Evolutionary conservation across 1,140 invertebrate genomes (phyloP), one percentile per base, ranked within the genome.

Genomic region (Drosophila albomicans): DNA sequence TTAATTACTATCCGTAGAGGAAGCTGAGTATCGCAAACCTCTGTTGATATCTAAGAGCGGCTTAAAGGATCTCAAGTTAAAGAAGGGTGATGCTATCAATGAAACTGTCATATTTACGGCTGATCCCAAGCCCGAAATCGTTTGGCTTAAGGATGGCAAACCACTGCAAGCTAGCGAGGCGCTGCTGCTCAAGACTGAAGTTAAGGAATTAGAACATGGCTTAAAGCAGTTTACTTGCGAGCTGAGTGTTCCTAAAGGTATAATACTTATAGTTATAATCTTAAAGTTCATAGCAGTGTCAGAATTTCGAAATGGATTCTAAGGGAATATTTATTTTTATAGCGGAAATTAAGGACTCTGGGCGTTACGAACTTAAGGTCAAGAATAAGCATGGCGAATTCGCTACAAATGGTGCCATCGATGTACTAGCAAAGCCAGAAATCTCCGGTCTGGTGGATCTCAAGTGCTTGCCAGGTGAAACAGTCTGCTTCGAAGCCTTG

Each of bases 71-170:
- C 79, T 88, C 41, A 89, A 90, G 38, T 54, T 82, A 96, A 63
- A 94, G 94, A 79, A 95, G 95, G 58, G 95, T 95, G 41, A 94
- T 94, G 76, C 96, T 96, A 95, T 96, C 1, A 94, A 94, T n/a
- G 95, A 98, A 70, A 94, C 94, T 32, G 95, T 96, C 13, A 94
- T 96, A 20, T 95, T 98, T 61, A 95, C 96, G 46, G 98, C 96
- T 15, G 96, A 98, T 93, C 98, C 97, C 0, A 91, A 95, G 13
- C 94, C 94, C 0, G 93, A 94, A 81, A 94, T 94, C 1, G 79
- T 93, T 10, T 94, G 94, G 94, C 81, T 94, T 7, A 93, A 94
- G 64, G 94, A 95, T 75, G 94, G 94, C 1, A 85, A 92, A 25
- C 93, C 93, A 28, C 82, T 94, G 1, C 79, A 87, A 46, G 75